Base-by-base conservation (phyloP, 2,113 vertebrate species). In the Bungarus multicinctus region DNA sequence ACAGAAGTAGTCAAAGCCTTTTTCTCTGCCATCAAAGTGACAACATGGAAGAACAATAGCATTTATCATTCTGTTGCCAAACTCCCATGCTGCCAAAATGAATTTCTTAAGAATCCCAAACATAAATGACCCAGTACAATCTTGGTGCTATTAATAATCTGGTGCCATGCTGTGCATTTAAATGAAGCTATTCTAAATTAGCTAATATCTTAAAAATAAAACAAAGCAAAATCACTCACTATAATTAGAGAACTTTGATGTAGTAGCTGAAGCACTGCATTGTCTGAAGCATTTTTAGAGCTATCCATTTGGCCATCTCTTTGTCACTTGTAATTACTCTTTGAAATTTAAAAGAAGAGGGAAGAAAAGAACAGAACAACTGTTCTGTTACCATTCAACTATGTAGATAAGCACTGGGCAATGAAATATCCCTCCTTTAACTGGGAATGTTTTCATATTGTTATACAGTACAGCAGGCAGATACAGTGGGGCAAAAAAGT, bases 381-480 rank as follows among this genome's bases (percentile, higher is more conserved):
- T 10, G 16, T 1, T 2, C 10, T 52, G 93, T 87, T 14, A 58
- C 0, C 3, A 94, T 91, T 94, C 64, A 12, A 0, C 89, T 93
- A 5, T 92, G 11, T 25, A 94, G 93, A 85, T 90, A 91, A 8
- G 43, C 45, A 91, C 87, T 58, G 94, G 85, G 91, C 22, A 95
- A 91, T 93, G 90, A 96, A 94, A 94, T 93, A 96, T 22, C 69
- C n/a, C 69, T 85, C 52, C 91, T 91, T 60, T 92, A 94, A 89
- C 60, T 0, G 3, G 6, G 88, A 94, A 88, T 89, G 39, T 89
- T 96, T 93, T 96, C 55, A 94, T 92, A 20, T 93, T 50, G 60
- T 92, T 91, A 91, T 90, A 94, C 34, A 91, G 14, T 91, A 94
- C n/a, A 92, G 88, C 58, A 4, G 0, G 94, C 90, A 94, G 93